Conservation (phyloP, 64 coral and sea anemone species). For the Pocillopora verrucosa region DNA sequence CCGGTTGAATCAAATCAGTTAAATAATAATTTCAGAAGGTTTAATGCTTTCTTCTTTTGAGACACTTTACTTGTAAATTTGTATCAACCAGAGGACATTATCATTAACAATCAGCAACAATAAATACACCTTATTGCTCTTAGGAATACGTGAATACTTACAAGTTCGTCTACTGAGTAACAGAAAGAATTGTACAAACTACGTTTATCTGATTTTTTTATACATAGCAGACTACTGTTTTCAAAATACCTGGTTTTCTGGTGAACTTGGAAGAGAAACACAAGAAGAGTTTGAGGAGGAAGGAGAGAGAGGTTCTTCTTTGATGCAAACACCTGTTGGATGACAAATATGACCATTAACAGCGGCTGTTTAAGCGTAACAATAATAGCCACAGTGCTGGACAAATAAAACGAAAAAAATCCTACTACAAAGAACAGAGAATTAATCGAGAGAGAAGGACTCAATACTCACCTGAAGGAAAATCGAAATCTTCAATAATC, state of each 20-base stretch:
- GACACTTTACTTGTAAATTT: too few relatives aligned
- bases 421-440: background rate
- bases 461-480: conserved; percentile 15
- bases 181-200: too few relatives aligned
- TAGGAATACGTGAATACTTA: background rate
- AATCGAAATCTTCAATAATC: conserved; percentile 37
- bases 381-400: background rate
- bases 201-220: too few relatives aligned
- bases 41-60: too few relatives aligned
- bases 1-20: too few relatives aligned
- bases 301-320: conserved; percentile 68
- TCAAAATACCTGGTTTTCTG: conserved; percentile 52
- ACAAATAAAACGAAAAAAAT: background rate
- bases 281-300: conserved; percentile 60
- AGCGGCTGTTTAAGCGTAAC: background rate
- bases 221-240: background rate
- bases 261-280: conserved; percentile 67
- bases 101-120: too few relatives aligned
- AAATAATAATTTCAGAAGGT: too few relatives aligned
- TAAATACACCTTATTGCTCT: background rate
- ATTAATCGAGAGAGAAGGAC: background rate
- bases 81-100: too few relatives aligned
- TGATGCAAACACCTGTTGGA: conserved; percentile 54
- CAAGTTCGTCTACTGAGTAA: too few relatives aligned
- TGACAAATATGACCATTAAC: background rate